phyloP scores from a whole-genome alignment of 1,140 invertebrate genomes.

The Drosophila virilis region DNA sequence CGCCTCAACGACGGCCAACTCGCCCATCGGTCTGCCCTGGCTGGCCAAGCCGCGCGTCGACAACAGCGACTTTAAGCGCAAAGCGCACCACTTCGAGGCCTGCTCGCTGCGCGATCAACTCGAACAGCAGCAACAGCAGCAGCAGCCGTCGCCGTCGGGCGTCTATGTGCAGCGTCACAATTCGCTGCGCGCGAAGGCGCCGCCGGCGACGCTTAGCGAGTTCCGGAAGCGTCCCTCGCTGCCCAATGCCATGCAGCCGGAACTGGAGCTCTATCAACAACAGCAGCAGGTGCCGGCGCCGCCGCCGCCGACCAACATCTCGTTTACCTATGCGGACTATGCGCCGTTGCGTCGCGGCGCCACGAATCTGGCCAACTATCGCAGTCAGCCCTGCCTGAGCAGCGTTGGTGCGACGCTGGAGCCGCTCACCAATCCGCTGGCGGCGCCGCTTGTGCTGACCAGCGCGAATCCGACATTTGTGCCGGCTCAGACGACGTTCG shows the following conservation, averaged over 20 bases:
- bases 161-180: constrained; percentile 73
- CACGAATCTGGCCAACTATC: constrained; percentile 57
- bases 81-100: constrained; percentile 76
- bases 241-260: constrained; percentile 77
- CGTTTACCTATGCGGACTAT: constrained; percentile 71
- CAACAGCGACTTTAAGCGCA: constrained; percentile 73
- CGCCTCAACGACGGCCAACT: constrained; percentile 61
- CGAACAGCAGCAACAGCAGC: constrained; percentile 63
- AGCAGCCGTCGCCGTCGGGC: neutral
- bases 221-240: constrained; percentile 77
- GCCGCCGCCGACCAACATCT: constrained; percentile 77
- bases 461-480: constrained; percentile 67
- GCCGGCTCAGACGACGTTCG: constrained; percentile 42
- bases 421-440: constrained; percentile 73
- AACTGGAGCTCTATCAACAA: constrained; percentile 18
- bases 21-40: constrained; percentile 78
- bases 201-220: constrained; percentile 45
- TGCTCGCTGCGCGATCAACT: constrained; percentile 67
- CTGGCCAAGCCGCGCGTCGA: constrained; percentile 78
- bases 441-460: constrained; percentile 71
- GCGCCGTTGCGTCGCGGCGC: constrained; percentile 28
- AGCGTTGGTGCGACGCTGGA: constrained; percentile 39
- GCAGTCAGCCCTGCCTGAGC: constrained; percentile 75
- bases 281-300: constrained; percentile 16
- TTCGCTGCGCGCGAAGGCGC: constrained; percentile 63